Evolutionary conservation across 2,797 vertebrate species (phyloP).

Genomic region (Ispidina lecontei): DNA sequence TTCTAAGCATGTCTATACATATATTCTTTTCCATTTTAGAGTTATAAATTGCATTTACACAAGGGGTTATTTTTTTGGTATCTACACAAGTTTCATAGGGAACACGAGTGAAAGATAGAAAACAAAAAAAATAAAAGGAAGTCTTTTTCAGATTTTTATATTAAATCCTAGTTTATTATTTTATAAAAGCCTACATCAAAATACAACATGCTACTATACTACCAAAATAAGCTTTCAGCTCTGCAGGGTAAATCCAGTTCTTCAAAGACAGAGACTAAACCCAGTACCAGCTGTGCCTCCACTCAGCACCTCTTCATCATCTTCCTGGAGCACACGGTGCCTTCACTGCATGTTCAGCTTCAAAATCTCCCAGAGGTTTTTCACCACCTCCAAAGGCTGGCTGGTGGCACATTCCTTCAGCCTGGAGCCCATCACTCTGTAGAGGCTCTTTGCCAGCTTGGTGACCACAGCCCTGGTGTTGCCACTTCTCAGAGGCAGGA

Average conservation of each 20-base stretch:
- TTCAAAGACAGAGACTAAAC: background rate
- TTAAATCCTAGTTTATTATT: background rate
- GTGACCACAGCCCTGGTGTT: background rate
- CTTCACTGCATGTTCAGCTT: background rate
- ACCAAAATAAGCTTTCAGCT: background rate
- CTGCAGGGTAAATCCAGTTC: background rate
- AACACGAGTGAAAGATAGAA: conserved; percentile 3
- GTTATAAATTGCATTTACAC: background rate
- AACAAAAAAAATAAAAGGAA: background rate
- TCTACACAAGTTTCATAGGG: background rate
- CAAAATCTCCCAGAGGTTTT: conserved; percentile 52
- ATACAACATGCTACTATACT: background rate
- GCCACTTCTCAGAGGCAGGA: background rate
- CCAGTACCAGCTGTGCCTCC: background rate
- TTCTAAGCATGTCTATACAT: background rate
- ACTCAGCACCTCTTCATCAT: background rate
- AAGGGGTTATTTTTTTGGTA: background rate
- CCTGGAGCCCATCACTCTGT: conserved; percentile 62
- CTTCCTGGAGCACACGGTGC: background rate
- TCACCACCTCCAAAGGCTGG: conserved; percentile 44
- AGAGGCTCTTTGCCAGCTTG: conserved; percentile 51
- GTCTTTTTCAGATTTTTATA: background rate
- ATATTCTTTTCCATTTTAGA: background rate
- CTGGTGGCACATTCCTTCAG: conserved; percentile 38
- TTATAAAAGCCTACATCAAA: conserved; percentile 50